A percentile compares a stretch with the other conserved stretches of the same genome.
Conservation (phyloP, 2,797 vertebrate species). For the Lacerta viridis region DNA sequence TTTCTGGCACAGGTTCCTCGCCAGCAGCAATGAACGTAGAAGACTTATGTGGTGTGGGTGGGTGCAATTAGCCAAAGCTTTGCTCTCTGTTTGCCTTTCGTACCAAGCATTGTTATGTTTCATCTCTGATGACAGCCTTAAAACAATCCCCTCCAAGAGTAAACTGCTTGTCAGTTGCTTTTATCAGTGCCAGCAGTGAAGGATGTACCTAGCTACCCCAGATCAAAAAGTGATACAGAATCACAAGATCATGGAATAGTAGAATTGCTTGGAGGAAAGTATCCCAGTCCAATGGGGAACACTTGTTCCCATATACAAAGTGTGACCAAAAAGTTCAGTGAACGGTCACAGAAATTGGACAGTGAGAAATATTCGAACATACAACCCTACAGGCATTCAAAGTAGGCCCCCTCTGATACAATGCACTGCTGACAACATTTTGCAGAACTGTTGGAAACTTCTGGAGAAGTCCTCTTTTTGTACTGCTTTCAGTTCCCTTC, state of each 20-base stretch:
- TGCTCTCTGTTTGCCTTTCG: conserved; percentile 42
- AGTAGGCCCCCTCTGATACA: too few relatives aligned
- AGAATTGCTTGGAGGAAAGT: background rate
- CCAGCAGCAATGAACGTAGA: conserved; percentile 22
- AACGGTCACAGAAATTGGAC: too few relatives aligned
- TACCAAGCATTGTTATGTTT: conserved; percentile 53
- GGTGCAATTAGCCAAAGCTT: conserved; percentile 19
- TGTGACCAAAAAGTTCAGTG: too few relatives aligned
- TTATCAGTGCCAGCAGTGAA: conserved; percentile 58
- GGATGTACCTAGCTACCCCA: conserved; percentile 60
- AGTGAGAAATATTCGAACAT: too few relatives aligned
- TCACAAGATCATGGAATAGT: too few relatives aligned
- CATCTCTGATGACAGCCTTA: conserved; percentile 54
- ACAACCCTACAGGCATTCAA: too few relatives aligned
- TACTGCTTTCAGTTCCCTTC: too few relatives aligned
- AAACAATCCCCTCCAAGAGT: conserved; percentile 55
- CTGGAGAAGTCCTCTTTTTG: too few relatives aligned
- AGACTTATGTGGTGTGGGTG: conserved; percentile 31
- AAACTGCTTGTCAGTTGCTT: conserved; percentile 65
- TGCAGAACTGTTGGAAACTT: too few relatives aligned
- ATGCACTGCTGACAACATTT: too few relatives aligned
- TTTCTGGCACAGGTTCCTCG: conserved; percentile 40
- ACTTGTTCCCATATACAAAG: background rate
- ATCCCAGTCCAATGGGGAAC: conserved; percentile 31
- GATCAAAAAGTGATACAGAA: conserved; percentile 40